These are phyloP conservation scores for Ceuthmochares aereus DNA, from an alignment of 2,113 vertebrate genomes.

Conservation along the genomic window DNA sequence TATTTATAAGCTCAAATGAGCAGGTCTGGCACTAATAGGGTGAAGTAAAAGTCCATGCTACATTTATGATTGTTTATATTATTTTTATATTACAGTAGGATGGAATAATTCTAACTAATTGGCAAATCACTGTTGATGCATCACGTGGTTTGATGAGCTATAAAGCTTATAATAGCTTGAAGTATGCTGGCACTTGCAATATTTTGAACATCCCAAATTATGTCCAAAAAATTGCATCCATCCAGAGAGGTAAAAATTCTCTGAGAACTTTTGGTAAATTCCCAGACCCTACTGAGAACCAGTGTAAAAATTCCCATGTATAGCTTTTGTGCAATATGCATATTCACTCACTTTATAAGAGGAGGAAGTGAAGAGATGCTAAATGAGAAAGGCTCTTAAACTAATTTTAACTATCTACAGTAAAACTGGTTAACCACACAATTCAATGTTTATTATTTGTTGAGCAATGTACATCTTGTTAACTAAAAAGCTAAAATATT, in stretches of 20 bases:
- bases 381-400: not conserved
- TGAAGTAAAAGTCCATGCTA: not conserved
- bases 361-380: rapidly evolving
- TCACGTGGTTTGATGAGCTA: not conserved
- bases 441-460: not conserved
- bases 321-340: not conserved
- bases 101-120: not conserved
- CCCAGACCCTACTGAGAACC: not conserved
- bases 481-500: not conserved
- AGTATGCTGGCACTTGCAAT: not conserved
- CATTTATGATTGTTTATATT: not conserved
- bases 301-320: not conserved
- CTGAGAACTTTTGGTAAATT: not conserved
- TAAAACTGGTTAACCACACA: not conserved
- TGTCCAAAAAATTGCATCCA: not conserved
- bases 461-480: not conserved
- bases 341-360: not conserved
- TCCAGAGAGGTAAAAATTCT: not conserved
- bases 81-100: not conserved
- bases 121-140: not conserved
- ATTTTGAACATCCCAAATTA: not conserved
- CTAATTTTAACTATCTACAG: not conserved
- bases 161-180: not conserved
- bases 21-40: not conserved
- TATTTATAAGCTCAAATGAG: not conserved